A percentile compares a stretch with the other conserved stretches of the same genome.
Evolutionary conservation across 30 jellyfish, hydroid and myxozoan species (phyloP).

Genomic region (Haliclystus octoradiatus): DNA sequence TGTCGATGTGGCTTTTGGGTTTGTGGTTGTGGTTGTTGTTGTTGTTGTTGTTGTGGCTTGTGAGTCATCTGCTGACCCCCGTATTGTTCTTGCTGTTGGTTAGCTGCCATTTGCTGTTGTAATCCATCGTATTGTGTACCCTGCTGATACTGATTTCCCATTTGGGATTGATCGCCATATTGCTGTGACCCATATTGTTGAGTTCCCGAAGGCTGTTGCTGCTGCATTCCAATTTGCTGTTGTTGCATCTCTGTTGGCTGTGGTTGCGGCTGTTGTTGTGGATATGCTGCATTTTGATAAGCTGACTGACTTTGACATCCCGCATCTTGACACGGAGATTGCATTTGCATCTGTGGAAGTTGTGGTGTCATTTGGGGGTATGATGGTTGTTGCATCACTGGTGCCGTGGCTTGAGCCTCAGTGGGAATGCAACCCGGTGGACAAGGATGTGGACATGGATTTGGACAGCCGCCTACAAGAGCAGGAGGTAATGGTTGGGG

Average conservation of each 20-base stretch:
- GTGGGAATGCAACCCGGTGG: slow-evolving; percentile 53
- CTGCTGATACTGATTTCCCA: too few relatives aligned
- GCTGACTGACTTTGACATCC: slow-evolving; percentile 16
- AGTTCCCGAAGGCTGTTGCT: too few relatives aligned
- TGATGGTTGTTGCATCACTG: slow-evolving; percentile 13
- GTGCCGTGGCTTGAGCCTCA: not conserved
- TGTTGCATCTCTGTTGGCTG: too few relatives aligned
- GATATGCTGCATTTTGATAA: slow-evolving; percentile 9
- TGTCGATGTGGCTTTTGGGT: not conserved
- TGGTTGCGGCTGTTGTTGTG: slow-evolving; percentile 20
- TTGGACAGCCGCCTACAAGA: slow-evolving; percentile 68
- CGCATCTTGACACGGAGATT: slow-evolving; percentile 25
- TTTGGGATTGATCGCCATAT: too few relatives aligned
- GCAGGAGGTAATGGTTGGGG: slow-evolving; percentile 19
- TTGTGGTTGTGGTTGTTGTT: slow-evolving; percentile 2
- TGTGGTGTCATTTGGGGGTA: too few relatives aligned
- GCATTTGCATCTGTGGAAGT: too few relatives aligned
- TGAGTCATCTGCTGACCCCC: too few relatives aligned
- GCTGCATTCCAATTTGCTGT: too few relatives aligned
- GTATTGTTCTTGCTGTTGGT: too few relatives aligned
- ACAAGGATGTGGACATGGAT: slow-evolving; percentile 64
- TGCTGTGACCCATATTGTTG: too few relatives aligned
- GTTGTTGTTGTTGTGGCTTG: not conserved
- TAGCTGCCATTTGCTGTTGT: too few relatives aligned
- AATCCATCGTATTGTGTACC: too few relatives aligned